Percentiles rank a stretch among this genome's conserved stretches.
Evolutionary conservation across 2,797 vertebrate species (phyloP).

Genomic region (Hephaestus fuliginosus): DNA sequence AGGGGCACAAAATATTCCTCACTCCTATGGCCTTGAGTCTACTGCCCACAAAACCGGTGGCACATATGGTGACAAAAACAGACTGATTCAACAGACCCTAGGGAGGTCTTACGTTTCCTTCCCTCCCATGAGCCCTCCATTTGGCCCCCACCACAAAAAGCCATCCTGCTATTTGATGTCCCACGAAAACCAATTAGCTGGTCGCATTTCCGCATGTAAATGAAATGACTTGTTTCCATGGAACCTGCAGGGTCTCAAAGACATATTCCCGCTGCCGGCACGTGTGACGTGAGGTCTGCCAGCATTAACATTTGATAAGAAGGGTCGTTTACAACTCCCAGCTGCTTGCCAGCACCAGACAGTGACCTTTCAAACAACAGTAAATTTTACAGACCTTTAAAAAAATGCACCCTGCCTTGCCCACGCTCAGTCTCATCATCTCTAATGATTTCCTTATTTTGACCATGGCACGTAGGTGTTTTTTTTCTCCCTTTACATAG

Average conservation of each 20-base stretch:
- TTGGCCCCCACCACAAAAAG: constrained; percentile 70
- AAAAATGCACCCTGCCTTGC: constrained; percentile 79
- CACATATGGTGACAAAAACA: constrained; percentile 69
- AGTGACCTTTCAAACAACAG: constrained; percentile 89
- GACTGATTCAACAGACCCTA: constrained; percentile 68
- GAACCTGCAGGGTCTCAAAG: constrained; percentile 87
- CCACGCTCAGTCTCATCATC: constrained; percentile 76
- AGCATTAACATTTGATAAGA: constrained; percentile 91
- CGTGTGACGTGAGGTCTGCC: constrained; percentile 81
- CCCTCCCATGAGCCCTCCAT: constrained; percentile 62
- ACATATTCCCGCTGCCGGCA: constrained; percentile 78
- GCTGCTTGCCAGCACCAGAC: constrained; percentile 85
- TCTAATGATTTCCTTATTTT: constrained; percentile 82
- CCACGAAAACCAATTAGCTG: constrained; percentile 85
- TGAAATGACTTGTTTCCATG: constrained; percentile 87
- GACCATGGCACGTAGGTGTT: constrained; percentile 61
- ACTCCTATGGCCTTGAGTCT: constrained; percentile 55
- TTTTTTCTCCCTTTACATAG: constrained; percentile 63
- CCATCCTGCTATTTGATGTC: constrained; percentile 81
- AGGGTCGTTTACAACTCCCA: constrained; percentile 89
- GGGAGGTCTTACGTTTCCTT: constrained; percentile 71
- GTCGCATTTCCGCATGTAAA: constrained; percentile 84
- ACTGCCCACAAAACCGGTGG: constrained; percentile 54
- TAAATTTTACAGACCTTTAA: constrained; percentile 87
- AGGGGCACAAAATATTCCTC: constrained; percentile 48